Conservation (phyloP, 2,888 invertebrate species). For the Trissonchulus latispiculum region DNA sequence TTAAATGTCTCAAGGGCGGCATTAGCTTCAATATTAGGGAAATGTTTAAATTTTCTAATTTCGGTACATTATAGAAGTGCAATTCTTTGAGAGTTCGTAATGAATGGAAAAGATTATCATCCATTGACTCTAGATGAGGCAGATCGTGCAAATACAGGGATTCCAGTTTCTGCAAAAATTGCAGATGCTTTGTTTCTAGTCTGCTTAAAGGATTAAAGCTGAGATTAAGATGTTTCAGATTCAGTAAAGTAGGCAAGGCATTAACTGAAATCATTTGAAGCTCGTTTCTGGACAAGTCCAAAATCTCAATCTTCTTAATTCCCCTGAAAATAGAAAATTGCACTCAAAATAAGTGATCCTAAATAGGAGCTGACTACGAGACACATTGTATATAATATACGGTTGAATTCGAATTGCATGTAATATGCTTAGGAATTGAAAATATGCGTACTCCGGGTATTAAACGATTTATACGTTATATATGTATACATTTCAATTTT, state of each 20-base stretch:
- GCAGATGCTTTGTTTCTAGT: slow-evolving; percentile 22
- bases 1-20: slow-evolving; percentile 33
- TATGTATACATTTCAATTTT: too few species aligned
- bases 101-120: slow-evolving; percentile 28
- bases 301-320: slow-evolving; percentile 13
- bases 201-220: slow-evolving; percentile 33
- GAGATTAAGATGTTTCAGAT: slow-evolving; percentile 36
- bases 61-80: slow-evolving; percentile 33
- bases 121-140: slow-evolving; percentile 31
- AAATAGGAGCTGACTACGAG: too few species aligned
- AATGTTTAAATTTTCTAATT: slow-evolving; percentile 28
- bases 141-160: slow-evolving; percentile 30
- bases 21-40: slow-evolving; percentile 31
- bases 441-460: too few species aligned
- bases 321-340: slow-evolving; percentile 18
- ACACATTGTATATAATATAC: too few species aligned
- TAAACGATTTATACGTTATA: too few species aligned
- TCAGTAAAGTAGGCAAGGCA: slow-evolving; percentile 30
- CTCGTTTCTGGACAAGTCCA: slow-evolving; percentile 23
- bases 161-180: slow-evolving; percentile 23
- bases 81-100: slow-evolving; percentile 30
- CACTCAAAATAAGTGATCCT: too few species aligned
- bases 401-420: too few species aligned
- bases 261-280: neutral
- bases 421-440: too few species aligned